phyloP scores from a whole-genome alignment of 2,113 vertebrate species.

The Podilymbus podiceps region DNA sequence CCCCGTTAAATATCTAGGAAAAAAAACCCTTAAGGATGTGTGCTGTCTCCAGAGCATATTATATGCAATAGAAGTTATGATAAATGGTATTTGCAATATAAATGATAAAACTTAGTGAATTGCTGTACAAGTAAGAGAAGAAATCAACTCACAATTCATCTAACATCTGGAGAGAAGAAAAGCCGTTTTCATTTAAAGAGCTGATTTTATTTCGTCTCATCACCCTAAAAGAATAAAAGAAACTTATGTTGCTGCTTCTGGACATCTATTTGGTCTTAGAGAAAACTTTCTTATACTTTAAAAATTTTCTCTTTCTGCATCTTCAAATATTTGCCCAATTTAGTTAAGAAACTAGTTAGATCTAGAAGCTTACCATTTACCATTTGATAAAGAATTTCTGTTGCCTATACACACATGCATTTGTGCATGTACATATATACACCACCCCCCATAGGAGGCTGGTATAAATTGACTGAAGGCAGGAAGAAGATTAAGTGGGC shows the following conservation, averaged over 20 bases:
- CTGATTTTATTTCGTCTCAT: constrained; percentile 89
- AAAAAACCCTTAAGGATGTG: background rate
- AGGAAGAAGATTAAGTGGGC: background rate
- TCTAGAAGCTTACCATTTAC: background rate
- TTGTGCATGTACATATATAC: fast-evolving
- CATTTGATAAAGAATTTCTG: background rate
- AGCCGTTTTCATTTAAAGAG: constrained; percentile 82
- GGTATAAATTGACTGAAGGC: background rate
- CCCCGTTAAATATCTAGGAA: background rate
- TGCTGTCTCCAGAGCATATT: background rate
- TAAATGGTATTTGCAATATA: background rate
- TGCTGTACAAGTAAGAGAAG: background rate
- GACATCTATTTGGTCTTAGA: background rate
- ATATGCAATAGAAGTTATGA: background rate
- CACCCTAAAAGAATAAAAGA: constrained; percentile 78
- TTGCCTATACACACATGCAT: background rate
- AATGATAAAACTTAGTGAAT: background rate
- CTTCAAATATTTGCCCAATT: background rate
- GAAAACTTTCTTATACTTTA: background rate
- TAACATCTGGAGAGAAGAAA: constrained; percentile 86
- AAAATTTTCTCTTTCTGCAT: background rate
- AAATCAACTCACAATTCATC: constrained; percentile 88
- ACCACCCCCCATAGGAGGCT: background rate
- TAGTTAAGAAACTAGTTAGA: background rate
- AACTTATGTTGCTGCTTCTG: background rate